Evolutionary conservation across 2,888 invertebrate species (phyloP), one percentile per base, ranked within the genome.

Genomic region (Orchestes rusci): DNA sequence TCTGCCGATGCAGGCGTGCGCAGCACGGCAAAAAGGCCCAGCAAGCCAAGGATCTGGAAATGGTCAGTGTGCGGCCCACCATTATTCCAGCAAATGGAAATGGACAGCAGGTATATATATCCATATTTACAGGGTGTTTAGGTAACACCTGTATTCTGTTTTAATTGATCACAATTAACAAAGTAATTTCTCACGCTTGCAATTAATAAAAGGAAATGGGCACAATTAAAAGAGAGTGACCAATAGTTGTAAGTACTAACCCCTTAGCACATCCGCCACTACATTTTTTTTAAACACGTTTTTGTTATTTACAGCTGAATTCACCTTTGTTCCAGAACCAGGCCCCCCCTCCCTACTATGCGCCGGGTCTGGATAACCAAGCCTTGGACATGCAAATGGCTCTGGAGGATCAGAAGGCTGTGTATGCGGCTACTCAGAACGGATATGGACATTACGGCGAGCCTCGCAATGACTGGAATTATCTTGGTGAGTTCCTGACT

Each of bases 301-400:
- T 10, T 7, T 23, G 23, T 46, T 42, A 46, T 46, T 46, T 49
- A 49, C 49, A 49, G 49, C 42, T 49, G 15, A 49, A 49, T 49
- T 49, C 49, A 41, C 49, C 49, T 49, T 41, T 49, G 49, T 49
- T 49, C 49, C 88, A 87, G 67, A 86, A 83, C 50, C 86, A 87
- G 61, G 87, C 88, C 1, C 90, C 90, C 16, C 90, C 90, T 20
- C 90, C 90, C 0, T 91, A 91, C 59, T 90, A 90, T 63, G 51
- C 51, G n/a, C 78, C 84, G 34, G 88, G 88, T 1, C 80, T 88
- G 76, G 92, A 92, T 70, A 92, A 92, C 68, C 92, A 92, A 69
- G 92, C 90, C 18, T 70, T 92, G 32, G 92, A 92, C 61, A 73
- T 89, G 57, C 51, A 51, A 35, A 66, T 89, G 43, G 80, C 83